Conservation (phyloP, 2,113 vertebrate species). For the Poeciliopsis turrubarensis region DNA sequence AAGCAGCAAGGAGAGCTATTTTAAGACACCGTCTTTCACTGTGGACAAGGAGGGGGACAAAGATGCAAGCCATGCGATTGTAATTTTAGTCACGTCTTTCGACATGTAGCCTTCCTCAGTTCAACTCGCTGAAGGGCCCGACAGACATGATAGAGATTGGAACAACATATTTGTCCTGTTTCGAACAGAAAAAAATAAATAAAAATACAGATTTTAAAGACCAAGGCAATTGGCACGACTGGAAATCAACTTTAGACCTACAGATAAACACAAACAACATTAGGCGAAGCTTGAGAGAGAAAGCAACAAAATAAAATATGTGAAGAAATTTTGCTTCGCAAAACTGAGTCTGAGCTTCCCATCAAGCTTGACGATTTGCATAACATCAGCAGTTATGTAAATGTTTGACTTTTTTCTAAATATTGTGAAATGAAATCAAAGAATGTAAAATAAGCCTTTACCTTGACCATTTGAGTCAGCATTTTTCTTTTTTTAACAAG, state of each 20-base stretch:
- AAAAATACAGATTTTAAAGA: neutral
- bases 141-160: conserved; percentile 11
- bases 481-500: no score
- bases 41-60: conserved; percentile 63
- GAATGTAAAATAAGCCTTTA: no score
- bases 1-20: conserved; percentile 71
- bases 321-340: neutral
- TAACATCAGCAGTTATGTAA: neutral
- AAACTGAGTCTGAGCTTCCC: neutral
- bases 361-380: neutral
- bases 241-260: neutral
- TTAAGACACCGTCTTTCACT: conserved; percentile 74
- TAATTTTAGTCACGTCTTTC: conserved; percentile 76
- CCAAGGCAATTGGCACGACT: neutral
- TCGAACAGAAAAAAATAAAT: neutral
- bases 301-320: neutral
- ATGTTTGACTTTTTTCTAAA: no score
- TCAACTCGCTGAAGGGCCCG: conserved; percentile 38
- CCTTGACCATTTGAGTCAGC: no score
- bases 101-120: conserved; percentile 51
- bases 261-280: neutral
- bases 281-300: neutral
- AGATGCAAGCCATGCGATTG: conserved; percentile 70
- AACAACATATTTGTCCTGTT: conserved; percentile 5
- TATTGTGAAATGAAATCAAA: no score